phyloP scores from a whole-genome alignment of 1,140 invertebrate genomes.

The Microvelia longipes region DNA sequence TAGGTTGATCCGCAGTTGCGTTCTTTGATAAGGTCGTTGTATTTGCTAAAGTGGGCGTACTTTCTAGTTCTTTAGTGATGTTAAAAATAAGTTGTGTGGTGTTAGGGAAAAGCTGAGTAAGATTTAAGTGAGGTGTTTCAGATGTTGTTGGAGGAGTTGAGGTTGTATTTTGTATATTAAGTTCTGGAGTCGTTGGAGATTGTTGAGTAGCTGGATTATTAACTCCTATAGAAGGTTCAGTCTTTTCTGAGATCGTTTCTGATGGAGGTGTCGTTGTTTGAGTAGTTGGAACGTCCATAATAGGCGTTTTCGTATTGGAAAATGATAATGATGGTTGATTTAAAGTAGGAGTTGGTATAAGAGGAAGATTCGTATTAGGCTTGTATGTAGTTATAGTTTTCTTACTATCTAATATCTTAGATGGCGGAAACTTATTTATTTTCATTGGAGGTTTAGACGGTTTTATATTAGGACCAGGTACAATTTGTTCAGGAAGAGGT shows the following conservation, averaged over 20 bases:
- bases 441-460: not conserved
- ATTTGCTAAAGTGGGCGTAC: too few species aligned
- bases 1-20: not conserved
- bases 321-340: slow-evolving; percentile 16
- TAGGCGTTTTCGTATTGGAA: slow-evolving; percentile 18
- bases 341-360: not conserved
- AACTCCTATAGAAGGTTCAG: slow-evolving; percentile 16
- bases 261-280: slow-evolving; percentile 19
- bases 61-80: slow-evolving; percentile 9
- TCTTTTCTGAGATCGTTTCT: slow-evolving; percentile 18
- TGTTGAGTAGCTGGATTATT: slow-evolving; percentile 19
- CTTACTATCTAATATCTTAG: not conserved
- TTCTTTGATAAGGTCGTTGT: slow-evolving; percentile 17
- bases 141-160: slow-evolving; percentile 1
- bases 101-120: not conserved
- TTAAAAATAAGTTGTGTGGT: slow-evolving; percentile 6
- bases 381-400: not conserved
- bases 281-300: slow-evolving; percentile 20
- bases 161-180: slow-evolving; percentile 8
- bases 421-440: not conserved
- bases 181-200: slow-evolving; percentile 17
- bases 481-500: slow-evolving; percentile 55
- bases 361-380: not conserved
- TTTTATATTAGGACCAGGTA: slow-evolving; percentile 33
- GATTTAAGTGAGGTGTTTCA: slow-evolving; percentile 1